A percentile compares a stretch with the other conserved stretches of the same genome.
phyloP scores from a whole-genome alignment of 1,140 invertebrate genomes.

The Sminthurinus signatus region DNA sequence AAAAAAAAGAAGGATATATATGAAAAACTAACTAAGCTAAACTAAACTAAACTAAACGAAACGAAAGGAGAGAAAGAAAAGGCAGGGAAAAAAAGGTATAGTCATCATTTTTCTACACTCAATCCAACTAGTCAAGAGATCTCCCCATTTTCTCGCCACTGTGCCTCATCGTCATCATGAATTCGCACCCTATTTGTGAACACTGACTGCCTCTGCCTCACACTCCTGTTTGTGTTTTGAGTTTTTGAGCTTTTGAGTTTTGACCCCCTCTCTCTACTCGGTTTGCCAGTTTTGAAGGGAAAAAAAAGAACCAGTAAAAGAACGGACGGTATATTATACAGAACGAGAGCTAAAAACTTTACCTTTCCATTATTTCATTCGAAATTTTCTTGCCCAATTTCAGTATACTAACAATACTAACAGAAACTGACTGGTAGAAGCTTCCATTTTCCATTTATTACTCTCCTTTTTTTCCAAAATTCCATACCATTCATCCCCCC shows the following conservation, averaged over 20 bases:
- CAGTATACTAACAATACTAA: neutral
- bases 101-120: slow-evolving; percentile 32
- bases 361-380: slow-evolving; percentile 5
- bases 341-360: too few species aligned
- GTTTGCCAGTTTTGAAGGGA: neutral
- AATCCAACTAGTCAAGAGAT: slow-evolving; percentile 19
- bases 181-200: slow-evolving; percentile 33
- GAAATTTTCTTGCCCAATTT: slow-evolving; percentile 2
- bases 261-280: neutral
- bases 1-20: too few species aligned
- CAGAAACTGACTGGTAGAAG: neutral
- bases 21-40: too few species aligned
- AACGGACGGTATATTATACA: too few species aligned
- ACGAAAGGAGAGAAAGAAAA: neutral
- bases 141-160: slow-evolving; percentile 28
- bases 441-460: too few species aligned
- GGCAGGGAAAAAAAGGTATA: slow-evolving; percentile 1
- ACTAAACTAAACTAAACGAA: too few species aligned
- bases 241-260: too few species aligned
- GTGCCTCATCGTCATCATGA: slow-evolving; percentile 5
- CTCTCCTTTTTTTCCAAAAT: too few species aligned
- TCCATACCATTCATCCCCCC: too few species aligned
- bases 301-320: neutral
- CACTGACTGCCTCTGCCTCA: slow-evolving; percentile 18
- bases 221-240: slow-evolving; percentile 1